Evolutionary conservation across 1,140 invertebrate genomes (phyloP), one percentile per base, ranked within the genome.

Genomic region (Scaptomyza montana): DNA sequence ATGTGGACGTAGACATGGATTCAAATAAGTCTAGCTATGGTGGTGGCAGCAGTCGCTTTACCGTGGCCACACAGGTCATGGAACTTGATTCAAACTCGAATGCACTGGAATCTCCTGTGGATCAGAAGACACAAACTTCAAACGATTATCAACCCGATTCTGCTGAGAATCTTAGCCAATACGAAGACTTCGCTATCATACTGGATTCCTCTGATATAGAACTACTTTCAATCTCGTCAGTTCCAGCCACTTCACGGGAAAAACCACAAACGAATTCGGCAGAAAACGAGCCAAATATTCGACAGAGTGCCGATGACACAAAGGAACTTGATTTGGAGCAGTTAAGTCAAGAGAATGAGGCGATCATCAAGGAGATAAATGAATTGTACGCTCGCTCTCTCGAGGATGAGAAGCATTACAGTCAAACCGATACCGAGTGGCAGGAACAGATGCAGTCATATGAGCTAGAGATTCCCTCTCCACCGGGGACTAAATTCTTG

Each of bases 291-390:
- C 30, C 2, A 25, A 25, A 25, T 25, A 25, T 25, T 25, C 21
- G 3, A 3, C 21, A 25, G 30, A 33, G 30, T 7, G 30, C 30
- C 30, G 5, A 7, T 33, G 7, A 25, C 21, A 25, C 21, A 25
- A 25, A 3, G 6, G 33, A 36, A 9, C 3, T n/a, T 28, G 12
- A 19, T 30, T 72, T 53, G 4, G 25, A 67, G 3, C 45, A 25
- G 43, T 25, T 49, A 3, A 25, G 41, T 16, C n/a, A 50, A 16
- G 19, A 57, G 10, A 78, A 82, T 36, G 33, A 19, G 6, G 21
- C 46, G n/a, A 43, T 71, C 3, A 25, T 75, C 13, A 45, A 65
- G 9, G 65, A 78, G 28, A 21, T 78, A 19, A 47, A 60, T 0
- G 6, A 16, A 12, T 16, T 80, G 69, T 64, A 68, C 21, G 51